Base-by-base conservation (phyloP, 1,140 invertebrate genomes). In the Dinothrombium tinctorium region DNA sequence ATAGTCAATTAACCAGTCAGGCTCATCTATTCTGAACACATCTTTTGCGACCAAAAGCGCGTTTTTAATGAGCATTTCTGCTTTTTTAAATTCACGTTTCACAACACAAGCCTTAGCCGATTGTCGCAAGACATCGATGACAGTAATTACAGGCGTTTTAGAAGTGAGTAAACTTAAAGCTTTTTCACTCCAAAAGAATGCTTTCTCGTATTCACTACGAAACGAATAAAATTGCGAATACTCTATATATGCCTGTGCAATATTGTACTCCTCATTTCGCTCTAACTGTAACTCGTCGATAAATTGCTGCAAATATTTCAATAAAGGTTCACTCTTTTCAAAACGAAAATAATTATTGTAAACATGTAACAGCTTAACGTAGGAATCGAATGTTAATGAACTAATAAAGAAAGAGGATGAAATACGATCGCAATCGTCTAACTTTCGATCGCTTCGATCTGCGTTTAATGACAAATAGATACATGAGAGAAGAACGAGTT, bases 91-190 rank as follows among this genome's bases (percentile, higher is more conserved):
- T 49, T 78, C 69, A 38, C 80, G 63, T 61, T 83, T 86, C 6
- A 82, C 68, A 8, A 86, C 74, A 61, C 80, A 86, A 7, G 76
- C 70, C 62, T 79, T 84, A 32, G 76, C 72, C 48, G 76, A 74
- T 52, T 79, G 73, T 25, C 80, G 66, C 4, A 86, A 54, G 26
- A 83, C 74, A 56, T 84, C 76, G 25, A 86, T 66, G 14, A 68
- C 68, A 21, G 53, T 50, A 53, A 57, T 48, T 43, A 48, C 50
- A 42, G 21, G 49, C 39, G 49, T 33, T 40, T 39, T 38, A 14
- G 33, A n/a, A 11, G 15, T 31, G 28, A 84, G 55, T 48, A 74
- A 61, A 37, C 63, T 59, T 26, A 84, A 59, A 6, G 79, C 76
- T 49, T 68, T 59, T 49, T 71, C 59, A 57, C 73, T 73, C 72